Evolutionary conservation across 53 echinoderm and acorn worm species (phyloP).

Genomic region (Astropecten irregularis): DNA sequence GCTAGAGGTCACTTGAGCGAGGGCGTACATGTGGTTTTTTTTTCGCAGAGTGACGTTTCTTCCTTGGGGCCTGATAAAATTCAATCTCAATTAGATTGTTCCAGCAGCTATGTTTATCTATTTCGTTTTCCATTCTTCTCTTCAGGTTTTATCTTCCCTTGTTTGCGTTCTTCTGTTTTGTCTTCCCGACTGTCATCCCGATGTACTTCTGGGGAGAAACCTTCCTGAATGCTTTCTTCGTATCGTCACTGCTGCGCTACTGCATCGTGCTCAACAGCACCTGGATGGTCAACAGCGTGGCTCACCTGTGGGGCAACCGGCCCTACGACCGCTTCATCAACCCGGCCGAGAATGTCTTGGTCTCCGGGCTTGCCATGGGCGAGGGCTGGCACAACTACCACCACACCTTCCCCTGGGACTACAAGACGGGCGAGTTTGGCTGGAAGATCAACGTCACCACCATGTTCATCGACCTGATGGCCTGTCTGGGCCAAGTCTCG

Average conservation of each 20-base stretch:
- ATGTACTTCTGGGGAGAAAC: conserved; percentile 83
- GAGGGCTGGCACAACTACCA: conserved; percentile 97
- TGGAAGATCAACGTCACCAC: conserved; percentile 79
- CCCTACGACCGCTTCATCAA: conserved; percentile 84
- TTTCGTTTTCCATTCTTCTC: too few species aligned
- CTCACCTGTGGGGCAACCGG: conserved; percentile 84
- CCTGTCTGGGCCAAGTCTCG: conserved; percentile 65
- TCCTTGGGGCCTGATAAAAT: too few species aligned
- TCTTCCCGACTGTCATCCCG: conserved; percentile 65
- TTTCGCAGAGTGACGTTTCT: too few species aligned
- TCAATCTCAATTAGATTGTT: too few species aligned
- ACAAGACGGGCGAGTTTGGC: conserved; percentile 85
- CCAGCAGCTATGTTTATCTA: too few species aligned
- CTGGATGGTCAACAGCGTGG: conserved; percentile 90
- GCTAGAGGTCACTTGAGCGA: too few species aligned
- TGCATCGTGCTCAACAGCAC: conserved; percentile 76
- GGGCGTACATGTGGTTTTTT: too few species aligned
- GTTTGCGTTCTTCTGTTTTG: conserved; percentile 62
- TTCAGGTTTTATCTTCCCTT: conserved; percentile 71
- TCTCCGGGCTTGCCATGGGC: conserved; percentile 67
- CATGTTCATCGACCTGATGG: conserved; percentile 83
- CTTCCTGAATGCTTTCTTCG: conserved; percentile 69
- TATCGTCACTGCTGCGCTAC: conserved; percentile 78
- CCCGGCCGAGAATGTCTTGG: conserved; percentile 80
- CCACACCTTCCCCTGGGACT: conserved; percentile 88